Base-by-base conservation (phyloP, 1,140 invertebrate genomes). In the Charaxes varanes region DNA sequence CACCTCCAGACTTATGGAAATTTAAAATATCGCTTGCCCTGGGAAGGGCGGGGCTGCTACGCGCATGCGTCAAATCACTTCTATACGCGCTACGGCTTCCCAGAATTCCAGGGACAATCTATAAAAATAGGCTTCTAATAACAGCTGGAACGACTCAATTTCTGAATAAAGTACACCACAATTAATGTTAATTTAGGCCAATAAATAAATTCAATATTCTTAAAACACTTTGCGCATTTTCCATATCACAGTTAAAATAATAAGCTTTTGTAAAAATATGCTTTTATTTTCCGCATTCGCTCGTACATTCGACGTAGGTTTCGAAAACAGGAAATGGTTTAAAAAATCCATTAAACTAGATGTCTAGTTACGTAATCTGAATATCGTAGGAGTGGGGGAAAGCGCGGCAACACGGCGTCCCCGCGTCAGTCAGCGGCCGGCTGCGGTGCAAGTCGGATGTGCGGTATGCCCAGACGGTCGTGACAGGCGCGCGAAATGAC, bases 31-130 rank as follows among this genome's bases (percentile, higher is more conserved):
- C 46, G 45, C 48, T 50, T 42, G 53, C 52, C 61, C 65, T 50
- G 71, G 73, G 67, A 61, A 66, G 74, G 74, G 74, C 70, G 71
- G 69, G 67, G 74, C 70, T 56, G 44, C 17, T 13, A 5, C 33
- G 55, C 71, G 69, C 74, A 67, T 69, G 71, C 74, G 74, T 40
- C 43, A 33, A 37, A 41, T 28, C 19, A 42, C 24, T 36, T 40
- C 37, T 35, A 42, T 43, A 43, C 53, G 32, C 24, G 40, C 32
- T 38, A 42, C 41, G 37, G 37, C 54, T 64, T 56, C 61, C 67
- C 60, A 52, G 59, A 65, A 67, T 63, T 53, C 60, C 49, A 42
- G 46, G 62, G 60, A 60, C 47, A 61, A 53, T 61, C 55, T 33
- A 53, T 44, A 31, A 14, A 37, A 46, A 32, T 45, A 10, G 12